Evolutionary conservation across 2,888 invertebrate genomes (phyloP).

Genomic region (Polymixis flavicincta): DNA sequence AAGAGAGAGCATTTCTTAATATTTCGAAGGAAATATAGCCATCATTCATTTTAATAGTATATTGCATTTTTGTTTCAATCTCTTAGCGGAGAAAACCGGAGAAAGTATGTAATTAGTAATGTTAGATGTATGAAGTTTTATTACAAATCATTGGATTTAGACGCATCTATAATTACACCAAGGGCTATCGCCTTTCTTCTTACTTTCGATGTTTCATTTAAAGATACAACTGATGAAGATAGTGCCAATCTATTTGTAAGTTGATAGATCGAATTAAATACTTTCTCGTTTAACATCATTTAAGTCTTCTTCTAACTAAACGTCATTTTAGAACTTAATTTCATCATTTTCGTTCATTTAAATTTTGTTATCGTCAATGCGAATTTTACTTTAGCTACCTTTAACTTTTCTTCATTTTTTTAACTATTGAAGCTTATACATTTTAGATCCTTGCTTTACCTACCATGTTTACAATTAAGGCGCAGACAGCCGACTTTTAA

Average conservation of each 20-base stretch:
- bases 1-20: conserved; percentile 58
- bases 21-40: conserved; percentile 70
- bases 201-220: conserved; percentile 49
- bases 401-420: background rate
- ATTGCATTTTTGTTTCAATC: conserved; percentile 67
- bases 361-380: background rate
- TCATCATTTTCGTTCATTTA: background rate
- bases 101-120: conserved; percentile 80
- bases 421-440: background rate
- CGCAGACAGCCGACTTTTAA: too few species aligned
- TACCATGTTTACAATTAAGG: conserved; percentile 12
- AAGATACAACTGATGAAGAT: conserved; percentile 9
- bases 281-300: background rate
- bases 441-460: background rate
- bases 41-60: conserved; percentile 78
- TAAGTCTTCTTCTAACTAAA: background rate
- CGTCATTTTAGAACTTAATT: background rate
- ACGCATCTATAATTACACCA: conserved; percentile 58
- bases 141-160: conserved; percentile 66
- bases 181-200: conserved; percentile 52
- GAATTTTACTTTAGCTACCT: background rate
- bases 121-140: conserved; percentile 69
- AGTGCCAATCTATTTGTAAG: conserved; percentile 13
- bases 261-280: background rate
- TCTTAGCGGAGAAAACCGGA: conserved; percentile 72